Percentiles rank a stretch among this genome's conserved stretches.
Conservation (phyloP, 2,113 vertebrate genomes). For the Notothenia coriiceps region DNA sequence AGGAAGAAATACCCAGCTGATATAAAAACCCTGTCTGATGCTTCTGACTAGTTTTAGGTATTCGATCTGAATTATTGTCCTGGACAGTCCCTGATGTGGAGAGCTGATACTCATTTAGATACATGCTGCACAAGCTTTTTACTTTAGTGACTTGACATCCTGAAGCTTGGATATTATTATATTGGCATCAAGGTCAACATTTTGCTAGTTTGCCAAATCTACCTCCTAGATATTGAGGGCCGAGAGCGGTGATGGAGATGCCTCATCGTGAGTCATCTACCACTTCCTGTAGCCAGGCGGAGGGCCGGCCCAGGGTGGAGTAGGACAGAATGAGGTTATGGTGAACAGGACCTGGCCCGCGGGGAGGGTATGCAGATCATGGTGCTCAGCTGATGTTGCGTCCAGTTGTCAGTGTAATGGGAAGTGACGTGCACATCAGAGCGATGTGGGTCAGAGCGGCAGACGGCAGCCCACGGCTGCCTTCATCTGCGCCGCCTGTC, state of each 20-base stretch:
- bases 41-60: neutral
- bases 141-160: constrained; percentile 32
- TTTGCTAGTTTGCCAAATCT: constrained; percentile 31
- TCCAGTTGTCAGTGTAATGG: constrained; percentile 73
- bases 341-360: constrained; percentile 32
- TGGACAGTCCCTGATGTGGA: neutral
- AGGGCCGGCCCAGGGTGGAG: constrained; percentile 27
- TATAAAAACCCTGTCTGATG: neutral
- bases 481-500: constrained; percentile 81
- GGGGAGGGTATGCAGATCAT: constrained; percentile 62
- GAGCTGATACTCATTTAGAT: constrained; percentile 14
- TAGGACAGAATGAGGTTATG: constrained; percentile 45
- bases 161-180: constrained; percentile 20
- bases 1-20: neutral
- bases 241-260: neutral
- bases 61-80: constrained; percentile 9
- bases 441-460: constrained; percentile 85
- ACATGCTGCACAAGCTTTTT: constrained; percentile 18
- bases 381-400: constrained; percentile 73
- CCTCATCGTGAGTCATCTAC: constrained; percentile 55
- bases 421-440: constrained; percentile 82
- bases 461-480: constrained; percentile 75
- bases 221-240: constrained; percentile 25
- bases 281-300: constrained; percentile 39
- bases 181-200: constrained; percentile 53